A percentile compares a stretch with the other conserved stretches of the same genome.
These are phyloP conservation scores for Sarcoramphus papa DNA, from an alignment of 2,797 vertebrate species.

Conservation along the genomic window DNA sequence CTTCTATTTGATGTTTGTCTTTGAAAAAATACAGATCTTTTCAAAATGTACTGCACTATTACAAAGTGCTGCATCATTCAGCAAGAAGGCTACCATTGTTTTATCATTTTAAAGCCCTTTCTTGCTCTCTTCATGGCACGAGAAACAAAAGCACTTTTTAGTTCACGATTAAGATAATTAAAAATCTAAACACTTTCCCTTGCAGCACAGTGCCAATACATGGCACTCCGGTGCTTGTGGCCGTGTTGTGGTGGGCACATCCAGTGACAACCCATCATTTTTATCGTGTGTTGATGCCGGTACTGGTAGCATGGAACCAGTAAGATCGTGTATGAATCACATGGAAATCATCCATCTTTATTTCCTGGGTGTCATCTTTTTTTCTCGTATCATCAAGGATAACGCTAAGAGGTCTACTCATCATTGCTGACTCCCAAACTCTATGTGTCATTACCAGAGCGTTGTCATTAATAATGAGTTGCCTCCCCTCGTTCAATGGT, in stretches of 20 bases:
- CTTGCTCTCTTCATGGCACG: neutral
- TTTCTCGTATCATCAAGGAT: neutral
- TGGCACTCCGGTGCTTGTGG: neutral
- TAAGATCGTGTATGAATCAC: neutral
- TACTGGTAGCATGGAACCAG: neutral
- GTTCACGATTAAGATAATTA: conserved; percentile 51
- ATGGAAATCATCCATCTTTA: neutral
- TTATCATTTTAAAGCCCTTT: conserved; percentile 61
- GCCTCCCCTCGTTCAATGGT: neutral
- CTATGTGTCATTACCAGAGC: neutral
- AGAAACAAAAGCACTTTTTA: conserved; percentile 31
- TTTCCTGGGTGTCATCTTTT: neutral
- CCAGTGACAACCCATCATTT: conserved; percentile 13
- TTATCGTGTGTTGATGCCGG: neutral
- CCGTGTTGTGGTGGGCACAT: neutral
- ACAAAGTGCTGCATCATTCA: conserved; percentile 69
- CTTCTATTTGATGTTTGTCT: conserved; percentile 83
- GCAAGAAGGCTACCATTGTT: conserved; percentile 68
- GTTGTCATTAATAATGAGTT: neutral
- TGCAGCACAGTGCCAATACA: neutral
- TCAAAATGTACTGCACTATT: conserved; percentile 61
- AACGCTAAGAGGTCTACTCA: neutral
- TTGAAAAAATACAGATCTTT: conserved; percentile 80
- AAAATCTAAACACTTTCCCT: conserved; percentile 38
- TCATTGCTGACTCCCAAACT: neutral